Percentiles rank a stretch among this genome's conserved stretches.
Evolutionary conservation across 2,797 vertebrate genomes (phyloP).

Genomic region (Capromys pilorides): DNA sequence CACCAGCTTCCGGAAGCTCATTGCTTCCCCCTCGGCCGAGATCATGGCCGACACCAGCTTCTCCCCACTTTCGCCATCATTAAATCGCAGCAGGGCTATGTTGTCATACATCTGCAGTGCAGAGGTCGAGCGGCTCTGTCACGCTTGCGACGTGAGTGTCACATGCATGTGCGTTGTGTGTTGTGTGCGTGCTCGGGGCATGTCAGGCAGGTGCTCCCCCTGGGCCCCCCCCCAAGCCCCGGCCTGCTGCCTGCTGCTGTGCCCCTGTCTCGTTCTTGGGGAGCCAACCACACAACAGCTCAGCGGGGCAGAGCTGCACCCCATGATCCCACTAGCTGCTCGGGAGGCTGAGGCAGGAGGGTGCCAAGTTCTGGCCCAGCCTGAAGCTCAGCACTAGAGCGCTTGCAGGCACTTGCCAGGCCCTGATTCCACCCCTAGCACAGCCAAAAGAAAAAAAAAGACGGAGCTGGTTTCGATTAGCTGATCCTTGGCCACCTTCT

Average conservation of each 20-base stretch:
- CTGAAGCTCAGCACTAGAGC: not conserved
- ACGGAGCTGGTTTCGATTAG: not conserved
- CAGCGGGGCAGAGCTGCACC: not conserved
- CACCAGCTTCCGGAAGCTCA: constrained; percentile 90
- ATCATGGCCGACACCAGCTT: constrained; percentile 92
- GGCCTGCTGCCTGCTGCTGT: accelerated
- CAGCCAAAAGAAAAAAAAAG: not conserved
- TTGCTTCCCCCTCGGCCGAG: constrained; percentile 95
- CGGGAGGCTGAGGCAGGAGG: not conserved
- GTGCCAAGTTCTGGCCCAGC: not conserved
- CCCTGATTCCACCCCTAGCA: not conserved
- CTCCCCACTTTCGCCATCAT: constrained; percentile 85
- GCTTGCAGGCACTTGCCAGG: not conserved
- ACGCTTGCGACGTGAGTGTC: not conserved
- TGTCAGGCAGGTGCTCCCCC: not conserved
- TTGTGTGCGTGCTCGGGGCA: not conserved
- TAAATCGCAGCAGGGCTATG: constrained; percentile 91
- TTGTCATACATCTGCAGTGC: constrained; percentile 94
- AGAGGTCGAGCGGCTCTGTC: not conserved
- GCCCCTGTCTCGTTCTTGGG: accelerated
- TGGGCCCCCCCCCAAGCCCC: not conserved
- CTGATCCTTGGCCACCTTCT: not conserved
- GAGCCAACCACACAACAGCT: not conserved
- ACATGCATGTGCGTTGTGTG: not conserved
- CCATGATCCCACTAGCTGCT: not conserved